These are phyloP conservation scores for Drosophila virilis DNA, from an alignment of 1,140 invertebrate genomes.

Conservation along the genomic window DNA sequence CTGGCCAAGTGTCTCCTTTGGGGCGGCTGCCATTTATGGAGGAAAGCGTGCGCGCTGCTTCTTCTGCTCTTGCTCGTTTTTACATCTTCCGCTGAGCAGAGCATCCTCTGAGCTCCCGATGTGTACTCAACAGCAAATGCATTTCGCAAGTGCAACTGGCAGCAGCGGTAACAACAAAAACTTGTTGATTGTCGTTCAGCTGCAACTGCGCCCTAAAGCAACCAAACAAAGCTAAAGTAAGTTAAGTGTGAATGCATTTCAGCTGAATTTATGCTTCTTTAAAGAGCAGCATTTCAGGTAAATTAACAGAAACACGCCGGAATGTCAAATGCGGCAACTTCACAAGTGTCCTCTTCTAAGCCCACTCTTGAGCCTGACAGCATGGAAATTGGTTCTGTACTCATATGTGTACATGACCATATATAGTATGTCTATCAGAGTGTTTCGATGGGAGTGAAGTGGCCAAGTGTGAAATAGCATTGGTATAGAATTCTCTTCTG, in stretches of 20 bases:
- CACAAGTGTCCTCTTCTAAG: constrained; percentile 5
- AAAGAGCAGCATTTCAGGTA: constrained; percentile 21
- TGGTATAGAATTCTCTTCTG: constrained; percentile 20
- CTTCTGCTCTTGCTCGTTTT: constrained; percentile 10
- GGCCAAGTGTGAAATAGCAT: constrained; percentile 24
- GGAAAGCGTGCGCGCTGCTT: constrained; percentile 34
- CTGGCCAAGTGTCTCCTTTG: constrained; percentile 27
- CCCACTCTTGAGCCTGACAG: constrained; percentile 33
- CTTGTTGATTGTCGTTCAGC: constrained; percentile 64
- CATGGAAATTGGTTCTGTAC: constrained; percentile 35
- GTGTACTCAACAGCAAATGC: constrained; percentile 55
- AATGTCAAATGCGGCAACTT: constrained; percentile 12
- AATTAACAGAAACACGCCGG: constrained; percentile 37
- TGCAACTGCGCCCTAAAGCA: constrained; percentile 18
- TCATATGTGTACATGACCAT: not conserved
- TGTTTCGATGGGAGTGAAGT: constrained; percentile 8
- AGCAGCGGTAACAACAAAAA: constrained; percentile 50
- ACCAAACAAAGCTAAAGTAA: constrained; percentile 41
- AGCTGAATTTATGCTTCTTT: constrained; percentile 28
- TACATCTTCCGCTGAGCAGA: constrained; percentile 45
- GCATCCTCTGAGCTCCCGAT: constrained; percentile 35
- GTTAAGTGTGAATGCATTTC: constrained; percentile 55
- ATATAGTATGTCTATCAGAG: not conserved
- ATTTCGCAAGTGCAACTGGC: constrained; percentile 47
- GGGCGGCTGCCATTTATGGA: constrained; percentile 31